Evolutionary conservation across 2,888 invertebrate species (phyloP).

Genomic region (Nymphalis urticae): DNA sequence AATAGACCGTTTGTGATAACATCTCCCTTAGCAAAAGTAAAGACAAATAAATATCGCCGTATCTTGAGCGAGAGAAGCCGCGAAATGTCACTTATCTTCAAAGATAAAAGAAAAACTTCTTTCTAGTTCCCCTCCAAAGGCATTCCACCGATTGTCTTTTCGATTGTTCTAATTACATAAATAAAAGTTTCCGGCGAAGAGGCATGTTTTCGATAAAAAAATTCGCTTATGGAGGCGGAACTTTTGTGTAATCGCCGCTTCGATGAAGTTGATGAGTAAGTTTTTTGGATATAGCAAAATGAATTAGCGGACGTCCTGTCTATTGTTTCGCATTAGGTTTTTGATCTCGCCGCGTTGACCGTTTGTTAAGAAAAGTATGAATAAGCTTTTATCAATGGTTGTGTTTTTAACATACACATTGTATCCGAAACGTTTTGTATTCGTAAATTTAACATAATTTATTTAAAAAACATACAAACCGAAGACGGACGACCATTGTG

Average conservation of each 20-base stretch:
- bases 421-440: neutral
- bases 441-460: constrained; percentile 45
- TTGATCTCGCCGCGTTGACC: constrained; percentile 28
- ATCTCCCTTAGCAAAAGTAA: constrained; percentile 48
- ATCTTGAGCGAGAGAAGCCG: constrained; percentile 56
- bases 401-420: neutral
- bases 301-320: constrained; percentile 37
- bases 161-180: constrained; percentile 42
- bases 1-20: constrained; percentile 50
- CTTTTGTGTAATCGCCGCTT: constrained; percentile 30
- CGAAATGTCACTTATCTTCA: constrained; percentile 48
- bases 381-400: constrained; percentile 30
- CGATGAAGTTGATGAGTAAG: constrained; percentile 21
- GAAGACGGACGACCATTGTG: constrained; percentile 95
- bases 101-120: constrained; percentile 42
- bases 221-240: constrained; percentile 27
- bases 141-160: constrained; percentile 41
- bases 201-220: constrained; percentile 29
- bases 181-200: constrained; percentile 35
- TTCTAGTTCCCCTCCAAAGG: constrained; percentile 36
- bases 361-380: constrained; percentile 35
- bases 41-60: constrained; percentile 68
- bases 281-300: constrained; percentile 28
- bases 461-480: constrained; percentile 83
- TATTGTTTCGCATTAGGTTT: constrained; percentile 34